phyloP scores from a whole-genome alignment of 2,113 vertebrate species.

The Gnathonemus longibarbis region DNA sequence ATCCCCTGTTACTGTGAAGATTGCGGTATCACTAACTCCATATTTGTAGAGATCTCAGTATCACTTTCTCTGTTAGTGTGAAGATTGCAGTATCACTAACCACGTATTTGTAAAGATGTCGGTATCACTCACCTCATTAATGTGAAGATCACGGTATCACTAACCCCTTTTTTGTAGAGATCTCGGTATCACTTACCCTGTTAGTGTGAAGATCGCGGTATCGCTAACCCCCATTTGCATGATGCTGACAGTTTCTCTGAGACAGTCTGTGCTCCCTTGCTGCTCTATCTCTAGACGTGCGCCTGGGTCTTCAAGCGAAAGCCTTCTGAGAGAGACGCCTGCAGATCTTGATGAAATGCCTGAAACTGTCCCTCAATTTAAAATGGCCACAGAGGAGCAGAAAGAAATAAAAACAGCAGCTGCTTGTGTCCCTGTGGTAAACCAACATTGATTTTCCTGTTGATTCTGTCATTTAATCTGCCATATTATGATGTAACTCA shows the following conservation, averaged over 20 bases:
- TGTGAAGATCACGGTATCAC: background rate
- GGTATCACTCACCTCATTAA: background rate
- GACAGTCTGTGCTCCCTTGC: background rate
- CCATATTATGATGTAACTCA: slow-evolving; percentile 5
- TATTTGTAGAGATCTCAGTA: background rate
- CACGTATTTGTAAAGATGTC: background rate
- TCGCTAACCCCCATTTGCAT: background rate
- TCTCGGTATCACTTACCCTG: background rate
- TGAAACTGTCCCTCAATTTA: slow-evolving; percentile 26
- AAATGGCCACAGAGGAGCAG: background rate
- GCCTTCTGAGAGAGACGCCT: slow-evolving; percentile 2
- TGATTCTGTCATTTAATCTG: slow-evolving; percentile 23
- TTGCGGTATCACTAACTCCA: too few relatives aligned
- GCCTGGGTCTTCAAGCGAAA: slow-evolving; percentile 14
- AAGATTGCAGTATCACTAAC: background rate
- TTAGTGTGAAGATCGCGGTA: background rate
- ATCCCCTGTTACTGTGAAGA: background rate
- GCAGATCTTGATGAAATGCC: slow-evolving; percentile 25
- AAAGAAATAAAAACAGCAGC: slow-evolving; percentile 16
- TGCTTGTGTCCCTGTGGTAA: slow-evolving; percentile 14
- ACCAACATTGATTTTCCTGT: slow-evolving; percentile 20
- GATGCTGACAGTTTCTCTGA: background rate
- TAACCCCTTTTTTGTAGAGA: background rate
- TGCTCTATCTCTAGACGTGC: background rate
- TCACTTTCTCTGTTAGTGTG: accelerated